A percentile compares a stretch with the other conserved stretches of the same genome.
Evolutionary conservation across 2,888 invertebrate species (phyloP).

Genomic region (Drymonia ruficornis): DNA sequence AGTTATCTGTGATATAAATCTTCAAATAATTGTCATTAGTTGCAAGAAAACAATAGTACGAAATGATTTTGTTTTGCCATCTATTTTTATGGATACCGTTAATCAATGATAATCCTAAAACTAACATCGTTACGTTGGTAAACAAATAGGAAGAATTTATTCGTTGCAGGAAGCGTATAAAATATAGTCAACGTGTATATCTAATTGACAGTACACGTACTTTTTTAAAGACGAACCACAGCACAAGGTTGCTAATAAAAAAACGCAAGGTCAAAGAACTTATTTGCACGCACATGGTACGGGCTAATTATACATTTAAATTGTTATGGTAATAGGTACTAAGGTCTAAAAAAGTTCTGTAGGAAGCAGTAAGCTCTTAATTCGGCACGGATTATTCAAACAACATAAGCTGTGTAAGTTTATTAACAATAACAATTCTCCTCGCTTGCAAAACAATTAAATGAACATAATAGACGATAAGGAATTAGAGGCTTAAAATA

Average conservation of each 20-base stretch:
- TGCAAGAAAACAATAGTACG: no score
- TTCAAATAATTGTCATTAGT: not conserved
- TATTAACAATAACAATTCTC: not conserved
- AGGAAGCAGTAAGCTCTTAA: slow-evolving; percentile 23
- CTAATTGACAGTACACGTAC: not conserved
- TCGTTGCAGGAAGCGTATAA: not conserved
- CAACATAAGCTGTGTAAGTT: not conserved
- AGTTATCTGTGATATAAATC: not conserved
- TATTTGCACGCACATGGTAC: slow-evolving; percentile 28
- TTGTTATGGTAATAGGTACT: slow-evolving; percentile 23
- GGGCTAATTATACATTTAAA: slow-evolving; percentile 12
- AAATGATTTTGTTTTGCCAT: no score
- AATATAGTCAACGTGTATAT: not conserved
- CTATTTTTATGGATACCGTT: no score
- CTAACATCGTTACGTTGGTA: not conserved
- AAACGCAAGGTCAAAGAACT: slow-evolving; percentile 38
- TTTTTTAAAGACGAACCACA: slow-evolving; percentile 17
- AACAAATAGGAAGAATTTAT: not conserved
- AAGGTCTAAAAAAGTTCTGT: slow-evolving; percentile 14
- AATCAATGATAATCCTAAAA: not conserved
- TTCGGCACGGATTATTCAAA: slow-evolving; percentile 15
- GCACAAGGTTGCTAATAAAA: slow-evolving; percentile 18
- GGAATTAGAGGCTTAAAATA: slow-evolving; percentile 6
- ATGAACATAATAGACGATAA: slow-evolving; percentile 8
- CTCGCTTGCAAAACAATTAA: no score